Evolutionary conservation across 2,797 vertebrate species (phyloP).

Genomic region (Enteromius unitaeniatus): DNA sequence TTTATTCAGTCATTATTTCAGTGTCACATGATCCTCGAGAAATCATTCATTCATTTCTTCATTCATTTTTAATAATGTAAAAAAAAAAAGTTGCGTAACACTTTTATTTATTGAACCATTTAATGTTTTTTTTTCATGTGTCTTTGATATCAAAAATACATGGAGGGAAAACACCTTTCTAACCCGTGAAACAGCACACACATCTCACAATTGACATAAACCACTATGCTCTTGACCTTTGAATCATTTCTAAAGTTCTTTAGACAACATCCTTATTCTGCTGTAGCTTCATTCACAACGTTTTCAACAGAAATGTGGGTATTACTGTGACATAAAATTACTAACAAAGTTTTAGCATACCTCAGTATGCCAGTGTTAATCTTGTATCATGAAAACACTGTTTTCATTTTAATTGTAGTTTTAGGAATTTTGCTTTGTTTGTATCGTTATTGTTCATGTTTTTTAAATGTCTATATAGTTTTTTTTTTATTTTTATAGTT

Average conservation of each 20-base stretch:
- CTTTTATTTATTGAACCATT: not conserved
- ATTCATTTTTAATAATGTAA: not conserved
- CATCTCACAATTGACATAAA: not conserved
- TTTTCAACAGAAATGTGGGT: not conserved
- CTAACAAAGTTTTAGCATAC: not conserved
- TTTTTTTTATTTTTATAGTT: not conserved
- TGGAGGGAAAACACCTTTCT: not conserved
- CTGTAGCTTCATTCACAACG: not conserved
- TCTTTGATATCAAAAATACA: not conserved
- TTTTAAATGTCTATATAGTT: not conserved
- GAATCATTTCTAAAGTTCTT: not conserved
- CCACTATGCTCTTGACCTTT: not conserved
- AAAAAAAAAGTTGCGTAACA: not conserved
- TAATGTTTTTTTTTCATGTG: not conserved
- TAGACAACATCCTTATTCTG: not conserved
- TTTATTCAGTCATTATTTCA: too few relatives aligned
- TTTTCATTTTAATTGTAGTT: not conserved
- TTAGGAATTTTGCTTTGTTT: not conserved
- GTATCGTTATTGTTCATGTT: not conserved
- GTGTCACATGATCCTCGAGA: not conserved
- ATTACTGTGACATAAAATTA: not conserved
- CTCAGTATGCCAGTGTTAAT: not conserved
- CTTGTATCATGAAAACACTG: not conserved
- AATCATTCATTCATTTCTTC: not conserved
- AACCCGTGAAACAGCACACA: not conserved